A percentile compares a stretch with the other conserved stretches of the same genome.
Conservation (phyloP, 1,140 invertebrate genomes). For the Asobara japonica region DNA sequence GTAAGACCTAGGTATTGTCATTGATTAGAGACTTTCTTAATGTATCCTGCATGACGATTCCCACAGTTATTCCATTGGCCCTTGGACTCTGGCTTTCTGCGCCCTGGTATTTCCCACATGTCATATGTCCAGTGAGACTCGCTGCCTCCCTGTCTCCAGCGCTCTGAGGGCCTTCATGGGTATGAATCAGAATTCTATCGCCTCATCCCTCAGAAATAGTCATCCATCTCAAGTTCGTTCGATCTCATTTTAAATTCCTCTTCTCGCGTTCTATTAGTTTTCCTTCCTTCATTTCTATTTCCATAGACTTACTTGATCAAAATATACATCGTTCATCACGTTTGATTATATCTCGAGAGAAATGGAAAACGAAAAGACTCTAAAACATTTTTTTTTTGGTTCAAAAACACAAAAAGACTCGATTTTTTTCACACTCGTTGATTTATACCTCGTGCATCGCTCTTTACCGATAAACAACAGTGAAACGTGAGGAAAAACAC, state of each 20-base stretch:
- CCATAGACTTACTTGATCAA: conserved; percentile 68
- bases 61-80: conserved; percentile 42
- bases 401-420: conserved; percentile 5
- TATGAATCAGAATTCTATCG: background rate
- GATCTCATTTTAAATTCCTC: background rate
- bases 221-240: conserved; percentile 17
- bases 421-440: conserved; percentile 2
- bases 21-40: conserved; percentile 19
- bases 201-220: background rate
- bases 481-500: background rate
- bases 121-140: conserved; percentile 24
- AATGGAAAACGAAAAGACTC: conserved; percentile 4
- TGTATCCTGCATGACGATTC: conserved; percentile 57
- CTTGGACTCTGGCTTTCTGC: background rate
- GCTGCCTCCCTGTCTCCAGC: background rate
- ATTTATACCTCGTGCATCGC: conserved; percentile 13
- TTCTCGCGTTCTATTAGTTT: conserved; percentile 13
- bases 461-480: background rate
- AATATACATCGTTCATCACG: conserved; percentile 57
- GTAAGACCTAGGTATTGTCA: conserved; percentile 60
- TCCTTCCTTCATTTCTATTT: conserved; percentile 32
- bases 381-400: background rate
- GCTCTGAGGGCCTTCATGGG: background rate
- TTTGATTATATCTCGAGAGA: conserved; percentile 31
- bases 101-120: conserved; percentile 49